Percentiles rank a stretch among this genome's conserved stretches.
These are phyloP conservation scores for Liasis olivaceus DNA, from an alignment of 2,797 vertebrate genomes.

Conservation along the genomic window DNA sequence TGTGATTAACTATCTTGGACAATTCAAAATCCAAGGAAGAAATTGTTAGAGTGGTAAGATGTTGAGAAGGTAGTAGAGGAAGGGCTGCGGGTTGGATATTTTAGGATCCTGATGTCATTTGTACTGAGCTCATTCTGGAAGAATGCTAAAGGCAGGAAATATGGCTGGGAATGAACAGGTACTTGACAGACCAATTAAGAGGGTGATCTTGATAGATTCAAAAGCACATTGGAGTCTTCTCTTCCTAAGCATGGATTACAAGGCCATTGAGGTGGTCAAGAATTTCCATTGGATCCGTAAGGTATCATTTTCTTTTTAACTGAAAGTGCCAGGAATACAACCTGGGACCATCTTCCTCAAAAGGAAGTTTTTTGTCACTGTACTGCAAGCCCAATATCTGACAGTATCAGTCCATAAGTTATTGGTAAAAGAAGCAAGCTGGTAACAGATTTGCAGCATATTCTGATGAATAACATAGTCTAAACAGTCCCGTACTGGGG, in stretches of 20 bases:
- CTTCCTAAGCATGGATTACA: conserved; percentile 47
- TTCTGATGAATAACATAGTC: background rate
- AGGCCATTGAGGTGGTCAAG: conserved; percentile 54
- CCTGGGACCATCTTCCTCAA: background rate
- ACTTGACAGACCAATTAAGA: conserved; percentile 39
- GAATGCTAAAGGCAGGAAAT: conserved; percentile 14
- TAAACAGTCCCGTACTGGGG: background rate
- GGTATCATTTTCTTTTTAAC: background rate
- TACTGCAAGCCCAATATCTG: background rate
- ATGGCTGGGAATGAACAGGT: background rate
- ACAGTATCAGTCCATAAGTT: background rate
- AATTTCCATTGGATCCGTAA: conserved; percentile 23
- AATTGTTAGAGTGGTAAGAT: background rate
- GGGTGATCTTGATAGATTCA: conserved; percentile 39
- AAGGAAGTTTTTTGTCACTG: background rate
- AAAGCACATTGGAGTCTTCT: conserved; percentile 18
- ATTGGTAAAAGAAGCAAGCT: background rate
- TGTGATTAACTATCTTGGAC: conserved; percentile 21
- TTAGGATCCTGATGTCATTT: background rate
- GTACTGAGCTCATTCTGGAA: conserved; percentile 2
- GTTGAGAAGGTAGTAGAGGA: conserved; percentile 1
- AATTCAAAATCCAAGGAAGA: background rate
- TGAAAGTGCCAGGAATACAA: background rate
- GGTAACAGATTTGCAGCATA: background rate
- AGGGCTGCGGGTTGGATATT: background rate